Evolutionary conservation across 2,113 vertebrate genomes (phyloP), one percentile per base, ranked within the genome.

Genomic region (Dryoscopus gambensis): DNA sequence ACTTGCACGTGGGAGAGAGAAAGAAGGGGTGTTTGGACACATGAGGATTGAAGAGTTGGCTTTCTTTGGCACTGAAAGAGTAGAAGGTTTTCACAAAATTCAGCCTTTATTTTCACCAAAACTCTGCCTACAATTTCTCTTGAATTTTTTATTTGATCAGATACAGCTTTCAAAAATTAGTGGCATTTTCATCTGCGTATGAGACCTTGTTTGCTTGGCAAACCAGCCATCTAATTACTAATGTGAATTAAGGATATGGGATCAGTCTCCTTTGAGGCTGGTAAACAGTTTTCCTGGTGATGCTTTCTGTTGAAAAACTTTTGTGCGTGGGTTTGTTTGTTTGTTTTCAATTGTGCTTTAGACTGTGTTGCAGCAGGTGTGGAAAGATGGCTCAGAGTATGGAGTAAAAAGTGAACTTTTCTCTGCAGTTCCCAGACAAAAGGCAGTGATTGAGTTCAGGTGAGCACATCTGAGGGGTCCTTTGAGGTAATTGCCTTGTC

Each of bases 401-500:
- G 99, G 98, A 64, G 87, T 99, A 78, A 98, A 98, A 86, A 99
- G 99, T 97, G 98, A 99, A 59, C 98, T 99, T 95, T 98, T 99
- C 60, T 97, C 95, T 40, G 47, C 23, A 52, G 92, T 98, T 27
- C 96, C 97, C 13, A 98, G 84, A 88, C 97, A 98, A 87, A 98
- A 98, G 53, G 96, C 98, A 5, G 93, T 99, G 83, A 97, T 99
- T 81, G 99, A 99, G 91, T 99, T 98, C 93, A 99, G 99, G 99
- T 99, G 42, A 96, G 97, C 33, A 3, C 9, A 4, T 28, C 5
- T n/a, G 70, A n/a, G n/a, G 50, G 28, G 15, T 79, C 53, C 63
- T 86, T 60, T 84, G 71, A 75, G 53, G 40, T 74, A 71, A 69
- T 12, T 73, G 25, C 46, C 24, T 81, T 57, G 22, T 88, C 37